Conservation (phyloP, 2,113 vertebrate genomes). For the Pomatostomus ruficeps region DNA sequence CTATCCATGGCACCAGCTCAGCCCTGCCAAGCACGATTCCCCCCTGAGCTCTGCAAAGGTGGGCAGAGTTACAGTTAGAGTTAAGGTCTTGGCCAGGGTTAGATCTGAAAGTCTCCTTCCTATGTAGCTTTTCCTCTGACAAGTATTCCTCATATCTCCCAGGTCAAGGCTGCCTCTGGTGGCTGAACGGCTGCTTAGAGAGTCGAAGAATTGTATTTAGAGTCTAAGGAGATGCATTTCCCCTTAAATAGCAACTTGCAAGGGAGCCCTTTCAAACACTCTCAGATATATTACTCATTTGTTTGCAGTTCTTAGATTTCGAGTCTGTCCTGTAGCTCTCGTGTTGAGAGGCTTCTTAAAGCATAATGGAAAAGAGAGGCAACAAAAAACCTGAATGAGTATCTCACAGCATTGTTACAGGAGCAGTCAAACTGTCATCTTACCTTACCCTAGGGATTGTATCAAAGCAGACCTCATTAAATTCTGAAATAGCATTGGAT, state of each 20-base stretch:
- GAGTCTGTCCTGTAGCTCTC: neutral
- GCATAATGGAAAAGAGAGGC: neutral
- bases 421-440: neutral
- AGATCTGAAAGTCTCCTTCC: neutral
- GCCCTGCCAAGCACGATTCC: neutral
- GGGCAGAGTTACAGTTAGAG: neutral
- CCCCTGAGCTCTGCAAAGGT: neutral
- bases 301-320: neutral
- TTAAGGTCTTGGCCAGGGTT: neutral
- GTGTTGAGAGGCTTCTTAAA: neutral
- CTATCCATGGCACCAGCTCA: neutral
- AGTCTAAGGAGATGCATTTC: neutral
- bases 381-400: neutral
- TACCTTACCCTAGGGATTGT: neutral
- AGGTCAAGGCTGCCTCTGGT: neutral
- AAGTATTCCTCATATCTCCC: neutral
- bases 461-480: neutral
- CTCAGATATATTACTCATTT: neutral
- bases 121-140: neutral
- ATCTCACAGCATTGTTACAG: neutral
- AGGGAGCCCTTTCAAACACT: neutral
- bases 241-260: neutral
- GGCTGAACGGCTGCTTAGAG: neutral
- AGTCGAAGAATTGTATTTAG: neutral
- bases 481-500: neutral